Base-by-base conservation (phyloP, 2,888 invertebrate genomes). In the Zelleria hepariella region DNA sequence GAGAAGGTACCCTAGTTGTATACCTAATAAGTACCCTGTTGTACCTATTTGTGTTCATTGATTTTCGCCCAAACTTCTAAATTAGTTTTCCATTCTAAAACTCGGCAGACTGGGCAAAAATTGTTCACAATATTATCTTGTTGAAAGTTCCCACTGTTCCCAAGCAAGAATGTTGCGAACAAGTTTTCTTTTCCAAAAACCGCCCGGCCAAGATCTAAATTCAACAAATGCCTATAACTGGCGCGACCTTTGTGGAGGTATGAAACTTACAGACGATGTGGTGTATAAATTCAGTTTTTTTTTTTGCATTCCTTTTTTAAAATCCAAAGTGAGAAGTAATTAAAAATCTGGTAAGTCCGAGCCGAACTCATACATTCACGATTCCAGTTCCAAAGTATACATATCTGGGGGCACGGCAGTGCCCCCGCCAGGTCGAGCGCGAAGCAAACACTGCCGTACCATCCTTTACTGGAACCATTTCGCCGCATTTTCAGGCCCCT, bases 111-210 rank as follows among this genome's bases (percentile, higher is more conserved):
- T 15, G 32, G 32, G 32, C 32, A 42, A 42, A 42, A 15, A 42
- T 42, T 42, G 32, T 32, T 32, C 26, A 55, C 55, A 55, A 55
- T 55, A 32, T 55, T 55, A 55, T 55, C 55, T 55, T 10, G 27
- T 55, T 55, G 55, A 55, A 55, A 55, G 32, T 55, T 55, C 6
- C 21, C 23, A 55, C 27, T 32, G 32, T 55, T 55, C 6, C 21
- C 23, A 8, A 24, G 24, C 26, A 27, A 21, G 55, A 55, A 55
- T 55, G 55, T 55, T 55, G 8, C 53, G 8, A 24, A 24, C 8
- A 27, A 53, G 53, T 53, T 55, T 53, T 55, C 55, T 55, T 55
- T 55, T 42, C 32, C 55, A 8, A 24, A 25, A 55, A 55, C 55
- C 55, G 55, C 55, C 20, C 32, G 27, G 18, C n/a, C 4, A 7